phyloP scores from a whole-genome alignment of 2,888 invertebrate species.

The Ormia ochracea region DNA sequence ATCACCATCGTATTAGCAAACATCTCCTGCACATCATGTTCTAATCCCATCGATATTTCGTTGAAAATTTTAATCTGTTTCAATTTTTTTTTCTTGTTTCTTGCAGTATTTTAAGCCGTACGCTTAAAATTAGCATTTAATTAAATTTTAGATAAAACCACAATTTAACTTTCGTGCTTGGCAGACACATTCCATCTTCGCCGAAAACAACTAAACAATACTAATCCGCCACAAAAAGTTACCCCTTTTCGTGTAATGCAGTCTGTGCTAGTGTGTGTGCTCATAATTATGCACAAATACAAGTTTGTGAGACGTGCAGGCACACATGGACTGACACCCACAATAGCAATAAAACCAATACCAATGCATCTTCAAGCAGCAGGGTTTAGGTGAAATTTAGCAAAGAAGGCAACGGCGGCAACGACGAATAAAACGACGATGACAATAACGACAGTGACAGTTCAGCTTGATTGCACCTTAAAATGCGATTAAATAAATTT shows the following conservation, averaged over 20 bases:
- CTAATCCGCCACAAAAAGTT: slow-evolving; percentile 59
- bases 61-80: slow-evolving; percentile 58
- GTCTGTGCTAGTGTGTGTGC: slow-evolving; percentile 1
- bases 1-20: not conserved
- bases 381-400: slow-evolving; percentile 44
- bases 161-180: slow-evolving; percentile 61
- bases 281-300: slow-evolving; percentile 31
- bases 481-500: slow-evolving; percentile 63
- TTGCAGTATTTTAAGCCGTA: slow-evolving; percentile 53
- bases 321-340: slow-evolving; percentile 44
- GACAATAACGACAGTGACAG: slow-evolving; percentile 46
- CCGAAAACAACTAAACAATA: slow-evolving; percentile 38
- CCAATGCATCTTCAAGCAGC: slow-evolving; percentile 12
- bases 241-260: slow-evolving; percentile 39
- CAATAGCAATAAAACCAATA: slow-evolving; percentile 35
- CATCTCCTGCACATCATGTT: not conserved
- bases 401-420: slow-evolving; percentile 3
- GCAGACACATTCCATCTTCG: slow-evolving; percentile 49
- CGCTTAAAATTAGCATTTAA: slow-evolving; percentile 63
- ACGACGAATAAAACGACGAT: not conserved
- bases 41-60: slow-evolving; percentile 58
- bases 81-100: not conserved
- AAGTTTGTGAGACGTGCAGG: slow-evolving; percentile 11
- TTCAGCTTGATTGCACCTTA: slow-evolving; percentile 63
- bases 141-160: slow-evolving; percentile 63